A percentile compares a stretch with the other conserved stretches of the same genome.
phyloP scores from a whole-genome alignment of 2,797 vertebrate species.

The Gymnoscopelus braueri region DNA sequence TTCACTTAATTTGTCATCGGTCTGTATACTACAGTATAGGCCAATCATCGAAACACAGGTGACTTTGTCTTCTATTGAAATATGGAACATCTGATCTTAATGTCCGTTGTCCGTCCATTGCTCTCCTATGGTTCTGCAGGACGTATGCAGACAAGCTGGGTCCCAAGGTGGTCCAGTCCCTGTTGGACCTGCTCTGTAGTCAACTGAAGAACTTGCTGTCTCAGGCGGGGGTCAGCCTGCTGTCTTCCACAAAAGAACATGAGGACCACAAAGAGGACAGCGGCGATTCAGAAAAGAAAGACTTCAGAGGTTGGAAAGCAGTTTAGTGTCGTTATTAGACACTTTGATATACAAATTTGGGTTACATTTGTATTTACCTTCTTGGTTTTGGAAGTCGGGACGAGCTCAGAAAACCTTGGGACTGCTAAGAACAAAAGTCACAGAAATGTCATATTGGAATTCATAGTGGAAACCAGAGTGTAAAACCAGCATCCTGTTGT shows the following conservation, averaged over 20 bases:
- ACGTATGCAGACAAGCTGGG: constrained; percentile 96
- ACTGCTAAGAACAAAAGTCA: no score
- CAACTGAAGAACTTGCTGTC: constrained; percentile 96
- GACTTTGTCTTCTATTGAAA: no score
- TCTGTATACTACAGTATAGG: no score
- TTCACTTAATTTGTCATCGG: no score
- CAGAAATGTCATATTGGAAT: no score
- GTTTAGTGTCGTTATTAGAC: neutral
- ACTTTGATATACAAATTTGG: neutral
- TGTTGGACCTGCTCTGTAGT: constrained; percentile 96
- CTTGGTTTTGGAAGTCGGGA: neutral
- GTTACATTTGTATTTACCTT: neutral
- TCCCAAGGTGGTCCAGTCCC: constrained; percentile 96
- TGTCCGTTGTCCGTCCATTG: no score
- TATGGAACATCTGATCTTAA: no score
- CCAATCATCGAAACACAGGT: no score
- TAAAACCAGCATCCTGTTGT: no score
- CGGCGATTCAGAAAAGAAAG: constrained; percentile 90
- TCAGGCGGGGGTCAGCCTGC: constrained; percentile 88
- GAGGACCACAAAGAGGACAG: constrained; percentile 85
- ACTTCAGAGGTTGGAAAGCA: constrained; percentile 87
- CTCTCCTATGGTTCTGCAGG: constrained; percentile 67
- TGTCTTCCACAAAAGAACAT: constrained; percentile 80
- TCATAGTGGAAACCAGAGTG: no score
- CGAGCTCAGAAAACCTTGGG: no score